Base-by-base conservation (phyloP, 2,888 invertebrate species). In the Drosophila demipolita region DNA sequence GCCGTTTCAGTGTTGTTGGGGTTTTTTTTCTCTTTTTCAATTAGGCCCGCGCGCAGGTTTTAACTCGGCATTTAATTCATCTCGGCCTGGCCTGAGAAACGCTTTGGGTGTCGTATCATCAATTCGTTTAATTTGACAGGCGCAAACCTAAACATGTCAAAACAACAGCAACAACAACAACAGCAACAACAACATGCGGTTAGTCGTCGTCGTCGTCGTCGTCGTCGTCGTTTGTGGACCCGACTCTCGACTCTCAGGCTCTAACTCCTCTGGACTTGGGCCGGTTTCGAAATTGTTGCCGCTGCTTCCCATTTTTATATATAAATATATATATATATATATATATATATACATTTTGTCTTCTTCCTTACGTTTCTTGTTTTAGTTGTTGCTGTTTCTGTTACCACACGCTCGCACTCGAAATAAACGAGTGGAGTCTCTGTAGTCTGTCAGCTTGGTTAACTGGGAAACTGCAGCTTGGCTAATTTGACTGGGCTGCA, bases 41-140 rank as follows among this genome's bases (percentile, higher is more conserved):
- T 81, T 89, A 89, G 89, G 90, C 78, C 82, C 78, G 89, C 75
- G 80, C 88, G 74, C 89, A 84, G 89, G 85, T 84, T 87, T 87
- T 78, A 77, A 70, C 89, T 82, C 80, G 82, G 83, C 89, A 89
- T 87, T 87, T 89, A 87, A 87, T 87, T 87, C 87, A 87, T 87
- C 88, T 87, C 78, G 85, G 85, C 83, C 83, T 61, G 83, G 87
- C 93, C 92, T 93, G 92, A 92, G 93, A 93, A 93, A 92, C 93
- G 91, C 92, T 91, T 92, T 93, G 93, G 93, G 93, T 93, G 93
- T 93, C 92, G 93, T 93, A 93, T 93, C 93, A 93, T 93, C 93
- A 93, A 93, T 93, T 93, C 93, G 92, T 93, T 93, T 93, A 93
- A 93, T 93, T 93, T 93, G 93, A 93, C 93, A 93, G 92, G 93